phyloP scores from a whole-genome alignment of 1,140 invertebrate species.

The Vanessa atalanta region DNA sequence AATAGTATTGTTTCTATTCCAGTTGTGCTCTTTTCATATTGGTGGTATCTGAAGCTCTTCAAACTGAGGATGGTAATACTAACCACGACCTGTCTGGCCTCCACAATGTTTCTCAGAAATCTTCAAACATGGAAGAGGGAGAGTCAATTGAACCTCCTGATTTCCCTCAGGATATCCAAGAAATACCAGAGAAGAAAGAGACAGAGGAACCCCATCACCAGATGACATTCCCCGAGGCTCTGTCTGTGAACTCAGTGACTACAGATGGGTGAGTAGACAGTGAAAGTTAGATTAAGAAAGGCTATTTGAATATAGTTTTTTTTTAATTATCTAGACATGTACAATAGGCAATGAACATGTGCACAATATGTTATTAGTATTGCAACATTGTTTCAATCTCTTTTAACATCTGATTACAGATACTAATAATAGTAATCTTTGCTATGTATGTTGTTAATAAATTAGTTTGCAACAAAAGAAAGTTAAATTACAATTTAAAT shows the following conservation, averaged over 20 bases:
- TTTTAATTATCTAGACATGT: conserved; percentile 15
- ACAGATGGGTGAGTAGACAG: conserved; percentile 79
- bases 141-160: conserved; percentile 34
- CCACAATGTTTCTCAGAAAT: conserved; percentile 72
- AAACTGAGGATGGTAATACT: conserved; percentile 54
- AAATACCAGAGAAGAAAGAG: conserved; percentile 39
- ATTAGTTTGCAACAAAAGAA: conserved; percentile 4
- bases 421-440: not conserved
- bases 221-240: conserved; percentile 75
- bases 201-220: conserved; percentile 52
- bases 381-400: conserved; percentile 24
- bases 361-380: conserved; percentile 6
- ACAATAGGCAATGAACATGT: conserved; percentile 3
- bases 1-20: conserved; percentile 35
- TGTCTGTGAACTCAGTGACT: conserved; percentile 81
- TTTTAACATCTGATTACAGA: conserved; percentile 13
- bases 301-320: not conserved
- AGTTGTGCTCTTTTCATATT: conserved; percentile 75
- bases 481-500: not conserved
- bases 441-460: not conserved
- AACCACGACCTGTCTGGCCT: conserved; percentile 68
- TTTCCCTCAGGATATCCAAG: conserved; percentile 34
- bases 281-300: conserved; percentile 11
- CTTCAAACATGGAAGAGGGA: conserved; percentile 42
- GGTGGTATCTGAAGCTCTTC: conserved; percentile 70